A percentile compares a stretch with the other conserved stretches of the same genome.
Evolutionary conservation across 1,140 invertebrate species (phyloP).

Genomic region (Drosophila orosa): DNA sequence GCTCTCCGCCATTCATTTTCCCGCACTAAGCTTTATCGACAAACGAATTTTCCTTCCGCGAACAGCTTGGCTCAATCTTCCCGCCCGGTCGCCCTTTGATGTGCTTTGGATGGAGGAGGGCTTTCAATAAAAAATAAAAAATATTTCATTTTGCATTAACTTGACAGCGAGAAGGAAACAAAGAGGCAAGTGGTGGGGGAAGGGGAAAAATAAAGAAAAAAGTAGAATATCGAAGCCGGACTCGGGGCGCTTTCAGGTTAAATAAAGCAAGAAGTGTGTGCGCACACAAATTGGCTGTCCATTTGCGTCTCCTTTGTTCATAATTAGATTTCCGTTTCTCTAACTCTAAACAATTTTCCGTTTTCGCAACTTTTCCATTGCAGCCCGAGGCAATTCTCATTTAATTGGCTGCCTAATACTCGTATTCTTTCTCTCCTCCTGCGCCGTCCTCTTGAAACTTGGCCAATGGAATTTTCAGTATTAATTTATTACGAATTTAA

Average conservation of each 20-base stretch:
- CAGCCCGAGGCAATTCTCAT: constrained; percentile 51
- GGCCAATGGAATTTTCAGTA: constrained; percentile 27
- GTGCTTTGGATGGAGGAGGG: not conserved
- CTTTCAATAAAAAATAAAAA: constrained; percentile 54
- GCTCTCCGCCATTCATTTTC: constrained; percentile 23
- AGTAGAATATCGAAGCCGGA: constrained; percentile 38
- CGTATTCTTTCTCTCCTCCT: constrained; percentile 30
- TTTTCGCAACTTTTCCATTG: constrained; percentile 24
- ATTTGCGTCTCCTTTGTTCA: constrained; percentile 56
- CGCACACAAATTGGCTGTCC: constrained; percentile 62
- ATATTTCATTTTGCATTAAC: constrained; percentile 70
- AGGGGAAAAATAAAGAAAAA: not conserved
- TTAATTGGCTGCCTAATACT: constrained; percentile 70
- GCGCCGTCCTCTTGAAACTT: constrained; percentile 34
- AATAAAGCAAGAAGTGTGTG: constrained; percentile 49
- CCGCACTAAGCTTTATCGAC: constrained; percentile 25
- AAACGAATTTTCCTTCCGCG: constrained; percentile 25
- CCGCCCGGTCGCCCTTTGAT: constrained; percentile 22
- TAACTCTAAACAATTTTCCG: constrained; percentile 34
- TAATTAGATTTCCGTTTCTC: constrained; percentile 65
- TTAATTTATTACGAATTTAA: constrained; percentile 59
- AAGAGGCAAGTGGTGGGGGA: not conserved
- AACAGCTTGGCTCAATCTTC: constrained; percentile 28
- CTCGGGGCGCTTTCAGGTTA: constrained; percentile 46
- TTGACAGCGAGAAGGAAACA: constrained; percentile 20